Conservation (phyloP, 2,888 invertebrate species). For the Miltochrista miniata region DNA sequence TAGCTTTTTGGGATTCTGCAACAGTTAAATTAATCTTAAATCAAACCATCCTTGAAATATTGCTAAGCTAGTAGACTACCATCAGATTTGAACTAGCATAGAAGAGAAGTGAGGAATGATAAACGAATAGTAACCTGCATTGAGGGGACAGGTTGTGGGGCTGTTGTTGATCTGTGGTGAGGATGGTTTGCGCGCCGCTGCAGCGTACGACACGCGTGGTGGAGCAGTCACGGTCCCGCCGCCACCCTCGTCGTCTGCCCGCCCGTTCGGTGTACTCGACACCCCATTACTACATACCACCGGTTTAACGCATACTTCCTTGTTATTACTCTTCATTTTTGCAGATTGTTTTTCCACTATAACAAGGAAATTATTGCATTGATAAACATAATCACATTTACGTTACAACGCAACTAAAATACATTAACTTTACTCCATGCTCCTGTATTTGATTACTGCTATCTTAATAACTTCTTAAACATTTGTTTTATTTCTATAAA, state of each 20-base stretch:
- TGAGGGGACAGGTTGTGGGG: slow-evolving; percentile 62
- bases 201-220: slow-evolving; percentile 74
- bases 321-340: slow-evolving; percentile 77
- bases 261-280: slow-evolving; percentile 70
- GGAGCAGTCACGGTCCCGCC: slow-evolving; percentile 56
- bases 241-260: slow-evolving; percentile 74
- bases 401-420: neutral
- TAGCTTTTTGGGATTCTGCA: slow-evolving; percentile 67
- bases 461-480: too few relatives aligned
- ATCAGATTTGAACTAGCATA: slow-evolving; percentile 14
- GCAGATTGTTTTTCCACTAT: slow-evolving; percentile 64
- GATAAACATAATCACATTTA: slow-evolving; percentile 10
- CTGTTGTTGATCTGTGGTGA: slow-evolving; percentile 66
- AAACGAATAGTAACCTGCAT: slow-evolving; percentile 55
- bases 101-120: slow-evolving; percentile 4
- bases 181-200: slow-evolving; percentile 71
- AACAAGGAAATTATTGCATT: slow-evolving; percentile 49
- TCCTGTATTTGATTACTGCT: too few relatives aligned
- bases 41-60: neutral
- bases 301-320: slow-evolving; percentile 58
- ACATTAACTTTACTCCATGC: neutral
- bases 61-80: slow-evolving; percentile 15
- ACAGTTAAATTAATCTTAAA: slow-evolving; percentile 15
- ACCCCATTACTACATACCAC: slow-evolving; percentile 73
- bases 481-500: slow-evolving; percentile 4